Conservation (phyloP, 2,888 invertebrate genomes). For the Eutolmus rufibarbis region DNA sequence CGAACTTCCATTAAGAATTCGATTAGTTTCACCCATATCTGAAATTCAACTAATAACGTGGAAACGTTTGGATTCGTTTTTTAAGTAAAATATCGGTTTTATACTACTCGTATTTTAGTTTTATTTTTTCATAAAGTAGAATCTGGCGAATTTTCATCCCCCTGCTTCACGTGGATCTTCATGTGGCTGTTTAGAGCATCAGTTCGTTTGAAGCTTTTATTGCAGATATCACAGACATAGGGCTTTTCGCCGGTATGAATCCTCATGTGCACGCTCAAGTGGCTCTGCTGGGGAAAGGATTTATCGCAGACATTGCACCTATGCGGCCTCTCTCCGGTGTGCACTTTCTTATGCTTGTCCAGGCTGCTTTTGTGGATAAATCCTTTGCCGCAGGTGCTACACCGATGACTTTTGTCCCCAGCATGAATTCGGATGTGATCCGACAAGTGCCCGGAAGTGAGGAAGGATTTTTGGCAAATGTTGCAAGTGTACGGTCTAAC, state of each 20-base stretch:
- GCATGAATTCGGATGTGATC: conserved; percentile 45
- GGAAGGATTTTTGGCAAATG: conserved; percentile 42
- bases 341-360: conserved; percentile 41
- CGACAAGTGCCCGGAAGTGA: conserved; percentile 36
- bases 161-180: conserved; percentile 9
- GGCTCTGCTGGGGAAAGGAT: conserved; percentile 36
- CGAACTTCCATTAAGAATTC: too few relatives aligned
- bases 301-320: conserved; percentile 37
- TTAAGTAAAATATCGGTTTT: too few relatives aligned
- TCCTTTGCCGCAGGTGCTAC: conserved; percentile 39
- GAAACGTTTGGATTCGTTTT: too few relatives aligned
- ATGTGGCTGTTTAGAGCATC: conserved; percentile 41
- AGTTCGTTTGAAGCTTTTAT: conserved; percentile 37
- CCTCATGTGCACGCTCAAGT: conserved; percentile 35
- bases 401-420: neutral
- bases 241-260: conserved; percentile 45
- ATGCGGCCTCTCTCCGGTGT: conserved; percentile 40
- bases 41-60: too few relatives aligned
- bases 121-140: neutral
- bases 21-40: too few relatives aligned
- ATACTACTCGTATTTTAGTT: too few relatives aligned
- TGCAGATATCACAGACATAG: conserved; percentile 42
- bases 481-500: conserved; percentile 42
- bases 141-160: neutral
- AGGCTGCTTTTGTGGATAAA: conserved; percentile 41